Conservation (phyloP, 2,113 vertebrate genomes). For the Argyrosomus japonicus region DNA sequence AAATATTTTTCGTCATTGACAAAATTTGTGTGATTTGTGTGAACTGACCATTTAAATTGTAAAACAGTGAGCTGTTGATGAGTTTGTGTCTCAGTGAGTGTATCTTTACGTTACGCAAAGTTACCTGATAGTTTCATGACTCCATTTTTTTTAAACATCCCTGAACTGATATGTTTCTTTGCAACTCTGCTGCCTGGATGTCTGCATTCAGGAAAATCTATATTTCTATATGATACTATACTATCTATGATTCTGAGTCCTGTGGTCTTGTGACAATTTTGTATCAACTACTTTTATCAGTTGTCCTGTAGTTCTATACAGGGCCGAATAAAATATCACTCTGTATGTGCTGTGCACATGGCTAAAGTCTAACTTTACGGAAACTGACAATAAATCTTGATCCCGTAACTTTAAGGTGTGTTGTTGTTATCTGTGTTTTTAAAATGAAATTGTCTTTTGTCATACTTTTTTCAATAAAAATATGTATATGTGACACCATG, state of each 20-base stretch:
- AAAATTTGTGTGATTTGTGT: not conserved
- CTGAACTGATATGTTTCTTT: slow-evolving; percentile 28
- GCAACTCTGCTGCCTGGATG: slow-evolving; percentile 25
- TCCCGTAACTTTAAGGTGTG: slow-evolving; percentile 21
- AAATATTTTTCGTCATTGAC: not conserved
- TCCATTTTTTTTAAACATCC: slow-evolving; percentile 10
- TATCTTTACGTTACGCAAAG: not conserved
- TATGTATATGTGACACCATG: not conserved
- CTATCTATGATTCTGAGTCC: slow-evolving; percentile 66
- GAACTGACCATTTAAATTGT: not conserved
- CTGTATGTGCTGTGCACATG: slow-evolving; percentile 96
- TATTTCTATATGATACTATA: slow-evolving; percentile 53
- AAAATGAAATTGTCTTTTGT: not conserved
- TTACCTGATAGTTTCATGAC: not conserved
- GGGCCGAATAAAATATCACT: slow-evolving; percentile 82
- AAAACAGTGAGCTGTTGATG: not conserved
- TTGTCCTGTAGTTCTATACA: slow-evolving; percentile 95
- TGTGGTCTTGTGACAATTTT: slow-evolving; percentile 77
- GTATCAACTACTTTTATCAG: slow-evolving; percentile 73
- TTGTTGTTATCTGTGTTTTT: slow-evolving; percentile 36
- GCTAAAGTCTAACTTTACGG: slow-evolving; percentile 70
- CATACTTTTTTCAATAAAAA: not conserved
- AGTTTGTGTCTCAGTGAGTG: not conserved
- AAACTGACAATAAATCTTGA: slow-evolving; percentile 71
- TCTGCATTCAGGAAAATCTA: slow-evolving; percentile 26